Base-by-base conservation (phyloP, 2,888 invertebrate species). In the Xylota sylvarum region DNA sequence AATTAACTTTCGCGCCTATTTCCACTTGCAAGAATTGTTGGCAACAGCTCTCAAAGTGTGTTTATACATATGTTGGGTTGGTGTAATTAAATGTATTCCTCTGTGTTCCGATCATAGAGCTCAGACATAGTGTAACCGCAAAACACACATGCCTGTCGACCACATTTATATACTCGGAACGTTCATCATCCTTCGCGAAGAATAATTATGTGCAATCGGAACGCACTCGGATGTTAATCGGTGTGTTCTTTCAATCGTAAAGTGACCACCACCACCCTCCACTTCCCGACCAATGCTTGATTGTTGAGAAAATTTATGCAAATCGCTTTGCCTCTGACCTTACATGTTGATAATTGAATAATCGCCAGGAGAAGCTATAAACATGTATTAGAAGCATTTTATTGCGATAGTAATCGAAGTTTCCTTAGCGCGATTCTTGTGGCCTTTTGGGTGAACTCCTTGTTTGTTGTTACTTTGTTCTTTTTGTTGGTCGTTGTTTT, bases 271-370 rank as follows among this genome's bases (percentile, higher is more conserved):
- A 14, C 43, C 35, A n/a, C 10, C n/a, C 23, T 23, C 23, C 1
- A 23, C 23, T 23, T 23, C 30, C 23, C 14, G 14, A 23, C 14
- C 27, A 37, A 12, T 37, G 50, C 23, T 52, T 37, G 10, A 4
- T 10, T 55, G 62, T 50, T 30, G 2, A 17, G 5, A 17, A 55
- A 70, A 46, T 70, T 35, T 79, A 78, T 78, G 60, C 69, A 78
- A 78, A 78, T 62, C 46, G 32, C 40, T 80, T 80, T 56, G 64
- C 50, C 65, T 65, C 40, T 72, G 79, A 72, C 79, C 79, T 80
- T 80, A 30, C 50, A 60, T 69, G 50, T 40, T 58, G 56, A 65
- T 80, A 80, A 80, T 80, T 80, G 79, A 80, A 73, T 64, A 80
- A 65, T 73, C 37, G 56, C 27, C 64, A 40, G 72, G 70, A 35